Percentiles rank a stretch among this genome's conserved stretches.
phyloP scores from a whole-genome alignment of 2,888 invertebrate genomes.

The Rotaria socialis region DNA sequence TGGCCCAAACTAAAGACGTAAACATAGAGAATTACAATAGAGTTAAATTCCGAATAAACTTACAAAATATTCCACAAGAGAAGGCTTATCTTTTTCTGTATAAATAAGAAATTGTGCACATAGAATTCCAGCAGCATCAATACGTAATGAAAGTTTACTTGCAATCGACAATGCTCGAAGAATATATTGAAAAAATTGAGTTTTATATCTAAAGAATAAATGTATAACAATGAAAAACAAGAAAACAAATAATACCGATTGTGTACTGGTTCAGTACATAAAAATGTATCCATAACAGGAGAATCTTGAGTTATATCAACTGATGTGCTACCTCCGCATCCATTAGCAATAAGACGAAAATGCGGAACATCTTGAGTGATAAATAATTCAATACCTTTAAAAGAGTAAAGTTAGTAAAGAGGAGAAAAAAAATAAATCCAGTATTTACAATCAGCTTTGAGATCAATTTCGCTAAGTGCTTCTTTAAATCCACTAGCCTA shows the following conservation, averaged over 20 bases:
- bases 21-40: too few relatives aligned
- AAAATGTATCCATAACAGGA: not conserved
- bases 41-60: not conserved
- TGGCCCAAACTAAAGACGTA: not conserved
- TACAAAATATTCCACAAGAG: conserved; percentile 21
- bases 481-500: conserved; percentile 27
- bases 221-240: not conserved
- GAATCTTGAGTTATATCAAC: conserved; percentile 21
- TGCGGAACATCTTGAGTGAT: conserved; percentile 11
- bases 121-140: conserved; percentile 6
- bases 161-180: not conserved
- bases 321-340: conserved; percentile 13
- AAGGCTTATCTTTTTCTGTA: conserved; percentile 21
- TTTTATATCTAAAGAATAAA: conserved; percentile 2
- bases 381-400: not conserved
- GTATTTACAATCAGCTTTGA: conserved; percentile 17
- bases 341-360: conserved; percentile 31
- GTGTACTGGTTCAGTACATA: not conserved
- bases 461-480: conserved; percentile 20
- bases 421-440: not conserved
- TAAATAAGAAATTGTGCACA: conserved; percentile 31
- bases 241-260: not conserved
- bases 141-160: conserved; percentile 18
- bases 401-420: not conserved
- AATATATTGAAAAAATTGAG: conserved; percentile 34